These are phyloP conservation scores for Chalcis sispes DNA, from an alignment of 2,888 invertebrate species.

Conservation along the genomic window DNA sequence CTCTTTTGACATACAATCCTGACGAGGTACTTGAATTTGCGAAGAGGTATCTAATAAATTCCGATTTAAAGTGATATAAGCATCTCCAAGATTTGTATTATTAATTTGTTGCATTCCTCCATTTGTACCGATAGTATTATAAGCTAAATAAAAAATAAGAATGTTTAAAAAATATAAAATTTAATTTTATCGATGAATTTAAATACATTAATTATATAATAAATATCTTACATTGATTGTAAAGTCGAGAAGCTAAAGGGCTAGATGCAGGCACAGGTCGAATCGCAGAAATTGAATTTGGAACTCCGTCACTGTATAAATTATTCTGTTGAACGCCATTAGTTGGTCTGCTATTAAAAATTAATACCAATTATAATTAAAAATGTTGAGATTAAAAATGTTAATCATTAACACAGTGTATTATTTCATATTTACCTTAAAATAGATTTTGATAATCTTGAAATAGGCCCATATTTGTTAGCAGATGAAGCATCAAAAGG, in stretches of 20 bases:
- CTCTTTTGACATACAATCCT: conserved; percentile 75
- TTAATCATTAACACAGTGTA: conserved; percentile 1
- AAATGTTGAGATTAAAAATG: no score
- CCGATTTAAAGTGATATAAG: conserved; percentile 76
- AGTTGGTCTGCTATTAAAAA: conserved; percentile 54
- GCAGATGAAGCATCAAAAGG: conserved; percentile 82
- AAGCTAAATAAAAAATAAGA: conserved; percentile 63
- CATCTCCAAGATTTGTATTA: conserved; percentile 74
- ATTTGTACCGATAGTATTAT: conserved; percentile 68
- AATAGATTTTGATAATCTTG: conserved; percentile 73
- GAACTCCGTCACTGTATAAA: conserved; percentile 71
- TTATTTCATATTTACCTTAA: conserved; percentile 64
- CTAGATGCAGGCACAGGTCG: conserved; percentile 77
- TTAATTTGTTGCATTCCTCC: conserved; percentile 68
- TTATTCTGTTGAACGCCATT: conserved; percentile 68
- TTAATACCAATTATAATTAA: neutral
- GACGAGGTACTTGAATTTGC: conserved; percentile 69
- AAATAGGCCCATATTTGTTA: conserved; percentile 84
- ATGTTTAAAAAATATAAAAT: conserved; percentile 3
- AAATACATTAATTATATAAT: no score
- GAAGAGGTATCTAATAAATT: conserved; percentile 71
- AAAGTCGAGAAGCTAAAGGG: conserved; percentile 77
- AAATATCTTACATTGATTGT: conserved; percentile 70
- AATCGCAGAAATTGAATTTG: conserved; percentile 69
- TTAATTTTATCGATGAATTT: neutral